Conservation (phyloP, 2,888 invertebrate species). For the Colostygia pectinataria region DNA sequence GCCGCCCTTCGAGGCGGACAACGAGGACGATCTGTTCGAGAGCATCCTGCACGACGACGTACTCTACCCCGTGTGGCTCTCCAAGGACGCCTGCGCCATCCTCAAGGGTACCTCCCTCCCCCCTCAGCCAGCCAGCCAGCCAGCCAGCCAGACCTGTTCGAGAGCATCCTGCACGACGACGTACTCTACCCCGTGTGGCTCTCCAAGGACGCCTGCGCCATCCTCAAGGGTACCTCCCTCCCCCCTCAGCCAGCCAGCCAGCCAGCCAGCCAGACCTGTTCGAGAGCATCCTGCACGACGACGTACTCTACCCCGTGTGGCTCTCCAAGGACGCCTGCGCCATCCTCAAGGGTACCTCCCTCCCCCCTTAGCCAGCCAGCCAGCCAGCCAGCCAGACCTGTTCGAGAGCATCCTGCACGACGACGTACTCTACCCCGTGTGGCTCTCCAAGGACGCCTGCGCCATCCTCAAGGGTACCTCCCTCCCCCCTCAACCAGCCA, state of each 20-base stretch:
- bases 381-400: no score
- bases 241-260: no score
- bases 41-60: slow-evolving; percentile 99
- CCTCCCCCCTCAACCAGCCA: no score
- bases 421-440: slow-evolving; percentile 98
- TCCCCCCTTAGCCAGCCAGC: no score
- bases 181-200: slow-evolving; percentile 98
- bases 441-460: slow-evolving; percentile 84
- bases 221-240: slow-evolving; percentile 66
- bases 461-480: slow-evolving; percentile 67
- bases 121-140: no score
- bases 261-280: no score
- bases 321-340: slow-evolving; percentile 71
- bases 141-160: no score
- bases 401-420: slow-evolving; percentile 99
- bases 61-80: slow-evolving; percentile 96
- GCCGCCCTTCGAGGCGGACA: slow-evolving; percentile 99
- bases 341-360: slow-evolving; percentile 66
- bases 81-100: slow-evolving; percentile 71
- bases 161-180: slow-evolving; percentile 95
- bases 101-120: slow-evolving; percentile 63
- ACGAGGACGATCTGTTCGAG: slow-evolving; percentile 99
- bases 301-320: slow-evolving; percentile 99
- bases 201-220: slow-evolving; percentile 70
- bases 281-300: slow-evolving; percentile 54